Evolutionary conservation across 2,113 vertebrate species (phyloP), one percentile per base, ranked within the genome.

Genomic region (Morone saxatilis): DNA sequence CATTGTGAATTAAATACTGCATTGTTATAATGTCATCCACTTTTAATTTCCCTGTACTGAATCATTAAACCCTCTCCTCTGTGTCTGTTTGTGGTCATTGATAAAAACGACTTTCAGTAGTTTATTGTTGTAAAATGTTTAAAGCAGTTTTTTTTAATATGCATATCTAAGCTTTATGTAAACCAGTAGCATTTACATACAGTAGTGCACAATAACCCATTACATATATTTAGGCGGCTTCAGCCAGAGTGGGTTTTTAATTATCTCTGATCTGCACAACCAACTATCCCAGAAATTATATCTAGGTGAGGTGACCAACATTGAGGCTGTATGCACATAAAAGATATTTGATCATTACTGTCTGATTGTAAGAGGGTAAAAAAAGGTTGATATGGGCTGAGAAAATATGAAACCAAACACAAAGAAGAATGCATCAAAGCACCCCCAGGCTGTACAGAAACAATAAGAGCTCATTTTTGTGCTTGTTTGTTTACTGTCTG

Each of bases 1-100:
- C 8, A 6, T 22, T 51, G 43, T n/a, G 40, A 67, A 60, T 53
- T 71, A n/a, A 66, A 66, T 62, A n/a, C 16, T 1, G n/a, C 53
- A 45, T 82, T 82, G 62, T 73, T 22, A 9, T 22, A 11, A 20
- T 60, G 31, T 51, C 65, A 59, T 36, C 25, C 2, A 10, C 65
- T 70, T 63, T 43, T 43, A 25, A 17, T 31, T 71, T 71, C 19
- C 25, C 40, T 47, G 41, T 22, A 47, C 6, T 31, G 41, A 86
- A 62, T 78, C 48, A 73, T 74, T 47, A 60, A 45, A 80, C 57
- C 69, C 10, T 19, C 16, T 40, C 17, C 20, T 45, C 25, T 6
- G 2, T 50, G 31, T 67, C 50, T 45, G 22, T 40, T 6, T 13
- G 36, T 53, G 7, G 14, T 31, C 14, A 71, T 51, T 62, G n/a